Evolutionary conservation across 1,140 invertebrate species (phyloP).

Genomic region (Luehdorfia chinensis): DNA sequence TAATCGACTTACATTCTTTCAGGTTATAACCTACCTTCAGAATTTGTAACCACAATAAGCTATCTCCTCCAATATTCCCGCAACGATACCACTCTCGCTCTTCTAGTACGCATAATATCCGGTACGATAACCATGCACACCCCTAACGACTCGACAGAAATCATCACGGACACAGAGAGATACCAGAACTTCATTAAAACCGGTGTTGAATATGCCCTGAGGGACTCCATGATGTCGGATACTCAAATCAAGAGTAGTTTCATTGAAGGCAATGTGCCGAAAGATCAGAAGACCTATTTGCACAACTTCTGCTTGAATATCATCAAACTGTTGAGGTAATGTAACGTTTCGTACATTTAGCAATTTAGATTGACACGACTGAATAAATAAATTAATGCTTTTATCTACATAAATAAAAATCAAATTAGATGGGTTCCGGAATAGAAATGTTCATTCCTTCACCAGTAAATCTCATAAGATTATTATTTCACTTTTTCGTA

Average conservation of each 20-base stretch:
- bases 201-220: slow-evolving; percentile 61
- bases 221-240: slow-evolving; percentile 59
- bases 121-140: slow-evolving; percentile 64
- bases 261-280: slow-evolving; percentile 32
- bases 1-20: too few species aligned
- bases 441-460: too few species aligned
- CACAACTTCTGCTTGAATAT: slow-evolving; percentile 69
- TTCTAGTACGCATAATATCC: slow-evolving; percentile 76
- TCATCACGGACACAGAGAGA: slow-evolving; percentile 52
- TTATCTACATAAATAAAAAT: background rate
- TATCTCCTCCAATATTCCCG: slow-evolving; percentile 77
- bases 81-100: slow-evolving; percentile 72
- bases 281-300: slow-evolving; percentile 58
- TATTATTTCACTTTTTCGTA: too few species aligned
- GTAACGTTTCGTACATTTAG: too few species aligned
- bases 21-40: slow-evolving; percentile 77
- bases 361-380: too few species aligned
- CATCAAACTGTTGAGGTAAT: slow-evolving; percentile 65
- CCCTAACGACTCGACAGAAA: slow-evolving; percentile 51
- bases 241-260: slow-evolving; percentile 57
- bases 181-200: slow-evolving; percentile 59
- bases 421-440: too few species aligned
- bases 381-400: too few species aligned
- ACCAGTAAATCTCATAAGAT: too few species aligned
- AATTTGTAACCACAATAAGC: slow-evolving; percentile 75